Evolutionary conservation across 2,888 invertebrate genomes (phyloP).

Genomic region (Pollenia angustigena): DNA sequence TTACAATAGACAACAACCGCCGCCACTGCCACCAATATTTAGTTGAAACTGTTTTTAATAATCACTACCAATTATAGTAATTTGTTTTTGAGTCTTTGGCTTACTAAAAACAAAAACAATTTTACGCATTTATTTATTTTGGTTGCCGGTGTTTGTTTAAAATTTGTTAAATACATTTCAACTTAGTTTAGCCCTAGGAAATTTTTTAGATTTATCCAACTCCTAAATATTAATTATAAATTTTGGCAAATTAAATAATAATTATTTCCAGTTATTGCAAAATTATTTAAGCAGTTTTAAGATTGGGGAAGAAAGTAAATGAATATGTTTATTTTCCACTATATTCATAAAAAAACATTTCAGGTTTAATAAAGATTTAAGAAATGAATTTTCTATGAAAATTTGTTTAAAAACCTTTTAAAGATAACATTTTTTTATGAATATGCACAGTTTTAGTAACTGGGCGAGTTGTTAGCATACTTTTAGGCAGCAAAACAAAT

Average conservation of each 20-base stretch:
- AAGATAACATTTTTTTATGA: no score
- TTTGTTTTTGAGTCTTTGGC: slow-evolving; percentile 15
- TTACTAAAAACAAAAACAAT: not conserved
- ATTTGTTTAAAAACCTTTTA: no score
- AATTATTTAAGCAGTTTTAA: not conserved
- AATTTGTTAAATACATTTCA: not conserved
- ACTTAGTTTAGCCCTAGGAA: not conserved
- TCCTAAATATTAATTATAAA: not conserved
- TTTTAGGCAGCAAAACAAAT: no score
- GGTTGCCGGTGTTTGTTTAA: not conserved
- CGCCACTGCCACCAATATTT: not conserved
- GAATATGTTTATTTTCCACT: no score
- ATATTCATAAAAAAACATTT: no score
- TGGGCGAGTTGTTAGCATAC: no score
- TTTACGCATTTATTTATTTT: not conserved
- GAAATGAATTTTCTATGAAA: no score
- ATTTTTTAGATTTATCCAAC: not conserved
- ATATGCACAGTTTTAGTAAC: no score
- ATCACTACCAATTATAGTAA: slow-evolving; percentile 23
- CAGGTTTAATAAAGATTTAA: no score
- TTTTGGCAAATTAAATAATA: not conserved
- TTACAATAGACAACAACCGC: not conserved
- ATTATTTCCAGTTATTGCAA: not conserved
- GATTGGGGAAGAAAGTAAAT: no score
- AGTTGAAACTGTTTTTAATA: slow-evolving; percentile 20